phyloP scores from a whole-genome alignment of 2,888 invertebrate species.

The Phyllotreta striolata region DNA sequence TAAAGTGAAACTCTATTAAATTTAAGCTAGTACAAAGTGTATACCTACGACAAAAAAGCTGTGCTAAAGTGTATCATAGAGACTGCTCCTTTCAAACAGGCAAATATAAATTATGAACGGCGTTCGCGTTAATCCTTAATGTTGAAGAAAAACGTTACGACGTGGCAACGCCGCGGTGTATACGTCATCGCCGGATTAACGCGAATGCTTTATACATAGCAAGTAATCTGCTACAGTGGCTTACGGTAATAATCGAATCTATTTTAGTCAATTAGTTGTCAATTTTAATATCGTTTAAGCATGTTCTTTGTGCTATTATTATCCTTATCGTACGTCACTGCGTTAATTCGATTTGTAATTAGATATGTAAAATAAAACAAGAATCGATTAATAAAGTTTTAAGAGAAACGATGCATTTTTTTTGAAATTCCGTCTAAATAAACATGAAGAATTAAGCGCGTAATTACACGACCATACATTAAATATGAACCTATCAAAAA shows the following conservation, averaged over 20 bases:
- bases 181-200: too few species aligned
- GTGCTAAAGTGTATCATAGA: slow-evolving; percentile 43
- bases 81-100: slow-evolving; percentile 33
- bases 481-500: too few species aligned
- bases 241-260: neutral
- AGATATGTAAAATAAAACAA: slow-evolving; percentile 44
- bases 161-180: too few species aligned
- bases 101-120: neutral
- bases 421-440: neutral
- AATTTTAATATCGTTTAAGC: too few species aligned
- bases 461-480: too few species aligned
- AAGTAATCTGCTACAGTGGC: slow-evolving; percentile 6
- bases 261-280: too few species aligned
- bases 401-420: slow-evolving; percentile 38
- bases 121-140: neutral
- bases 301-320: neutral
- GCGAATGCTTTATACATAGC: neutral
- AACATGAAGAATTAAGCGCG: too few species aligned
- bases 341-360: slow-evolving; percentile 45
- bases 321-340: slow-evolving; percentile 18
- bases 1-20: slow-evolving; percentile 35
- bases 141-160: too few species aligned
- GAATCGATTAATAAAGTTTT: slow-evolving; percentile 48
- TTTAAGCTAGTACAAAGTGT: slow-evolving; percentile 44
- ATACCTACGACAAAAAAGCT: slow-evolving; percentile 41